These are phyloP conservation scores for Chironomus riparius DNA, from an alignment of 2,888 invertebrate genomes.

Conservation along the genomic window DNA sequence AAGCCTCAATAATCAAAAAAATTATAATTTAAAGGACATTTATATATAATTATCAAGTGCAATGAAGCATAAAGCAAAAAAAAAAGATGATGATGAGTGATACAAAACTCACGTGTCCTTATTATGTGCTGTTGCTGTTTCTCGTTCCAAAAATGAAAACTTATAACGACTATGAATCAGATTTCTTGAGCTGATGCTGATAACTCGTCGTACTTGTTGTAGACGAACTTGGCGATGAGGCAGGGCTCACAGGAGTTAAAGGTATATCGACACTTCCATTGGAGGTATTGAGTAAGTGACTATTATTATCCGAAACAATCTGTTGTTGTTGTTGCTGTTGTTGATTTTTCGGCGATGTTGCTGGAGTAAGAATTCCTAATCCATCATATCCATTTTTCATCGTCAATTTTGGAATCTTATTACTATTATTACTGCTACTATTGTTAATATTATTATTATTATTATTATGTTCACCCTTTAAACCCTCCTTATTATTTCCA, in stretches of 20 bases:
- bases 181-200: slow-evolving; percentile 10
- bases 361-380: slow-evolving; percentile 47
- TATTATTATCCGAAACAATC: slow-evolving; percentile 31
- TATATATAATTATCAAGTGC: neutral
- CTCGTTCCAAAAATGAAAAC: too few species aligned
- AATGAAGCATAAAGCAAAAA: neutral
- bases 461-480: neutral
- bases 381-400: slow-evolving; percentile 33
- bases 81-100: neutral
- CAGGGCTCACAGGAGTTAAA: slow-evolving; percentile 28
- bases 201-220: slow-evolving; percentile 30
- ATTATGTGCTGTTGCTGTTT: too few species aligned
- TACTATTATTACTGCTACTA: slow-evolving; percentile 32
- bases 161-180: slow-evolving; percentile 16
- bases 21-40: neutral
- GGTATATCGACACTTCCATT: slow-evolving; percentile 30
- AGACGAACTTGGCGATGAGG: slow-evolving; percentile 27
- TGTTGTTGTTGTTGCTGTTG: slow-evolving; percentile 32
- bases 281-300: slow-evolving; percentile 31
- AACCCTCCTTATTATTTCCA: neutral
- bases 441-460: slow-evolving; percentile 31
- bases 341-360: slow-evolving; percentile 44
- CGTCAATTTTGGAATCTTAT: slow-evolving; percentile 20
- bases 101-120: neutral
- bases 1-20: neutral